Evolutionary conservation across 2,113 vertebrate genomes (phyloP).

Genomic region (Hipposideros armiger): DNA sequence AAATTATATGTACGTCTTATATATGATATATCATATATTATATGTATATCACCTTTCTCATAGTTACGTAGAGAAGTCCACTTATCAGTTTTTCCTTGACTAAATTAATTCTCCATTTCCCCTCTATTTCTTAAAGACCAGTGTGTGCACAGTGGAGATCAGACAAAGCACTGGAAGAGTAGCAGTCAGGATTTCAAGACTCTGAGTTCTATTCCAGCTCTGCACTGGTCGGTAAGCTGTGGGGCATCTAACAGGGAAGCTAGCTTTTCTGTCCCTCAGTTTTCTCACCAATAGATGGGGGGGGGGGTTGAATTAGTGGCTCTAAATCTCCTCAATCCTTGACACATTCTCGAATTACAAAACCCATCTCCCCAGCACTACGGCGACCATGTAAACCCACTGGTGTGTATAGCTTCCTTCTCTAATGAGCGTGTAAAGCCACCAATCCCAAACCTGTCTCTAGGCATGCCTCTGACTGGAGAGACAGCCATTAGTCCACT

Average conservation of each 20-base stretch:
- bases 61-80: not conserved
- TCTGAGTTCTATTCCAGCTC: not conserved
- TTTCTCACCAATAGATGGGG: not conserved
- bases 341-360: not conserved
- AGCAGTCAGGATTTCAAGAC: not conserved
- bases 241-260: not conserved
- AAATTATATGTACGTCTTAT: not conserved
- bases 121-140: slow-evolving; percentile 8
- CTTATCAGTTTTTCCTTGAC: not conserved
- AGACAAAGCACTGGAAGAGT: not conserved
- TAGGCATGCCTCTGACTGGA: not conserved
- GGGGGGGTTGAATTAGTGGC: not conserved
- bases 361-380: not conserved
- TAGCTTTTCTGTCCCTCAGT: not conserved
- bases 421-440: not conserved
- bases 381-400: not conserved
- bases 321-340: not conserved
- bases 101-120: slow-evolving; percentile 6
- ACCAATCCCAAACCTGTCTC: not conserved
- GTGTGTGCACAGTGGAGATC: not conserved
- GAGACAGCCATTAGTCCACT: not conserved
- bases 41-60: not conserved
- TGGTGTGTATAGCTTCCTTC: not conserved
- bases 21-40: not conserved
- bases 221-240: not conserved